A percentile compares a stretch with the other conserved stretches of the same genome.
These are phyloP conservation scores for Sus cebifrons DNA, from an alignment of 2,797 vertebrate genomes.

Conservation along the genomic window DNA sequence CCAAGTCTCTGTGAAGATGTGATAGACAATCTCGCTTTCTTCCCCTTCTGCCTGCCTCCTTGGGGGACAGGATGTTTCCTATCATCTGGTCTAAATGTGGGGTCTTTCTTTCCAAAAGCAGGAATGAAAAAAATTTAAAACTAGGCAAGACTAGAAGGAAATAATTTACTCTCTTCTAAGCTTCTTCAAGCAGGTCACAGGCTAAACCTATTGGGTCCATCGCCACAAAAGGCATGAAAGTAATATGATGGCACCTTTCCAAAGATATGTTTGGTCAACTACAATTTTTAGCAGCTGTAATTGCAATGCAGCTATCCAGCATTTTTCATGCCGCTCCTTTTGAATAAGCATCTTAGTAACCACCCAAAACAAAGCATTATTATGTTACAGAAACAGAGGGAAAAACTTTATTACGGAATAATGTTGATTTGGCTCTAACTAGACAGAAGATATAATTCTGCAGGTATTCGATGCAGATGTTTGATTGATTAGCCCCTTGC, in stretches of 20 bases:
- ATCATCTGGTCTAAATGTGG: conserved; percentile 17
- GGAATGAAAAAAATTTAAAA: conserved; percentile 72
- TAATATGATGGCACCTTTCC: conserved; percentile 87
- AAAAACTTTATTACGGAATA: conserved; percentile 86
- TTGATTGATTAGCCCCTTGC: conserved; percentile 82
- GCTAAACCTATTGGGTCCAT: conserved; percentile 85
- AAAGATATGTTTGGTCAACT: conserved; percentile 88
- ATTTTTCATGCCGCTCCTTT: conserved; percentile 87
- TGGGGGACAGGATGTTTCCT: not conserved
- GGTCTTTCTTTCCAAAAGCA: conserved; percentile 79
- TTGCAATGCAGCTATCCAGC: conserved; percentile 86
- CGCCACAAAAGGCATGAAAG: conserved; percentile 87
- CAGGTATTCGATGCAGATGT: conserved; percentile 81
- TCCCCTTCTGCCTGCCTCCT: not conserved
- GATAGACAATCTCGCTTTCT: not conserved
- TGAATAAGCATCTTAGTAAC: conserved; percentile 87
- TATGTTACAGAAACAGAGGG: conserved; percentile 84
- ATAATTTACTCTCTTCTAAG: conserved; percentile 76
- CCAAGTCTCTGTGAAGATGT: not conserved
- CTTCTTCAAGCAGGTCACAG: conserved; percentile 87
- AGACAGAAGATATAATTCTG: conserved; percentile 83
- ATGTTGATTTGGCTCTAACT: conserved; percentile 85
- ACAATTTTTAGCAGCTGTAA: conserved; percentile 87
- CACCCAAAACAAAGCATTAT: conserved; percentile 85
- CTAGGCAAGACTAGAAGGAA: conserved; percentile 69